Percentiles rank a stretch among this genome's conserved stretches.
Conservation (phyloP, 1,140 invertebrate species). For the Chrysomallon squamiferum region DNA sequence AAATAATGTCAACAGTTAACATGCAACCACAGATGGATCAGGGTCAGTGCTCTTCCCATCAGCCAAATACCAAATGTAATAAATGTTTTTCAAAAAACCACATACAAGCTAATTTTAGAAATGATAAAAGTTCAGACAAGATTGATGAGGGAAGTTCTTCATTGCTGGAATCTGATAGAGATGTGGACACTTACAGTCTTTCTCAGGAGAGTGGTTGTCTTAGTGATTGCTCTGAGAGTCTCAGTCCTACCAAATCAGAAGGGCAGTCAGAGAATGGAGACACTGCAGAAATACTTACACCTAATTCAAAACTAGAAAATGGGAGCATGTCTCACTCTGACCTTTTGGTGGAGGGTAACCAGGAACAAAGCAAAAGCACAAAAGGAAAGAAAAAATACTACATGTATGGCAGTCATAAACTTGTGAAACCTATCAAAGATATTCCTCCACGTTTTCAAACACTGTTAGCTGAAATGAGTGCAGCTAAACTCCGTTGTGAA, state of each 20-base stretch:
- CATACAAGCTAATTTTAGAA: too few relatives aligned
- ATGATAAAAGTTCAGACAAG: too few relatives aligned
- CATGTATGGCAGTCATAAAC: slow-evolving; percentile 54
- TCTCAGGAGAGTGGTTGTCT: slow-evolving; percentile 20
- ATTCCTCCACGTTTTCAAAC: slow-evolving; percentile 54
- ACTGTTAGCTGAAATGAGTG: slow-evolving; percentile 47
- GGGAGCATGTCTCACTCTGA: neutral
- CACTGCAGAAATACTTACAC: slow-evolving; percentile 10
- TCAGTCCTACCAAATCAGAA: neutral
- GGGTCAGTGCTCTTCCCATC: neutral
- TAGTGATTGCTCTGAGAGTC: slow-evolving; percentile 18
- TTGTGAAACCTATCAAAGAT: slow-evolving; percentile 59
- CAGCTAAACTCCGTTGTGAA: slow-evolving; percentile 50
- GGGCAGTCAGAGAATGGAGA: slow-evolving; percentile 22
- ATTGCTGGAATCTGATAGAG: neutral
- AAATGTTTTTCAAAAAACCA: too few relatives aligned
- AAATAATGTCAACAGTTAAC: neutral
- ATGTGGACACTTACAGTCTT: neutral
- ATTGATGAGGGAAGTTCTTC: neutral
- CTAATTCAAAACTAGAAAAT: slow-evolving; percentile 11
- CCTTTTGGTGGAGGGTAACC: neutral
- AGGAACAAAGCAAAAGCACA: slow-evolving; percentile 9
- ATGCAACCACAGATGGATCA: neutral
- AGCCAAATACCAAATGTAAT: too few relatives aligned
- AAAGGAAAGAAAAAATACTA: slow-evolving; percentile 51